A percentile compares a stretch with the other conserved stretches of the same genome.
Conservation (phyloP, 2,113 vertebrate species). For the Dolichotis patagonum region DNA sequence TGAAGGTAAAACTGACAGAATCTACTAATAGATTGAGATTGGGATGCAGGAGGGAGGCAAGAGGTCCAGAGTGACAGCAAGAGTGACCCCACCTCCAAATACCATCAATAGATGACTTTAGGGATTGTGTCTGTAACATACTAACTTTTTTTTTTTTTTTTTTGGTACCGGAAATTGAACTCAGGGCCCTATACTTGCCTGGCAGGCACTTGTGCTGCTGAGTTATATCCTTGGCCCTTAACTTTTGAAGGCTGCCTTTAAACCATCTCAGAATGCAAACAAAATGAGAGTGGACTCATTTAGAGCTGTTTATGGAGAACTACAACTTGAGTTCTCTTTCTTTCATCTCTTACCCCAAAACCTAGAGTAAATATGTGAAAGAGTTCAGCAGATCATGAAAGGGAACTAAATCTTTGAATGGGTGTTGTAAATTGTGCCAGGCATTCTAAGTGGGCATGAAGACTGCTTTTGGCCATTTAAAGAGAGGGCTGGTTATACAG, state of each 20-base stretch:
- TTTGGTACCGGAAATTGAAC: no score
- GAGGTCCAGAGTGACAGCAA: background rate
- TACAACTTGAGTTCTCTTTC: accelerated
- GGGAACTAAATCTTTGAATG: background rate
- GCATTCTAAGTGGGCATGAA: no score
- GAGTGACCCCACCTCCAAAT: background rate
- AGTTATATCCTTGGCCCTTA: no score
- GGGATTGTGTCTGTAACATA: background rate
- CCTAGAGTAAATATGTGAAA: background rate
- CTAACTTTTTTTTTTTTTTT: no score
- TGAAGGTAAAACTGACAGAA: background rate
- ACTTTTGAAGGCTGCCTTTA: background rate
- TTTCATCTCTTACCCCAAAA: background rate
- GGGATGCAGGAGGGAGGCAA: background rate
- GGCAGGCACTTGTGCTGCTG: no score
- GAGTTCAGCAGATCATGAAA: background rate
- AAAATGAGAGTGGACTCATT: accelerated
- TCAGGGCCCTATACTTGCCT: no score
- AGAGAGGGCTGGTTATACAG: accelerated
- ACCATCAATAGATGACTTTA: background rate
- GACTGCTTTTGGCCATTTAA: background rate
- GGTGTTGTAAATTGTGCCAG: background rate
- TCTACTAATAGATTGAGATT: no score
- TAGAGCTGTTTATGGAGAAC: accelerated
- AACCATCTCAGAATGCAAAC: background rate